A percentile compares a stretch with the other conserved stretches of the same genome.
These are phyloP conservation scores for Eurosta solidaginis DNA, from an alignment of 1,140 invertebrate species.

Conservation along the genomic window DNA sequence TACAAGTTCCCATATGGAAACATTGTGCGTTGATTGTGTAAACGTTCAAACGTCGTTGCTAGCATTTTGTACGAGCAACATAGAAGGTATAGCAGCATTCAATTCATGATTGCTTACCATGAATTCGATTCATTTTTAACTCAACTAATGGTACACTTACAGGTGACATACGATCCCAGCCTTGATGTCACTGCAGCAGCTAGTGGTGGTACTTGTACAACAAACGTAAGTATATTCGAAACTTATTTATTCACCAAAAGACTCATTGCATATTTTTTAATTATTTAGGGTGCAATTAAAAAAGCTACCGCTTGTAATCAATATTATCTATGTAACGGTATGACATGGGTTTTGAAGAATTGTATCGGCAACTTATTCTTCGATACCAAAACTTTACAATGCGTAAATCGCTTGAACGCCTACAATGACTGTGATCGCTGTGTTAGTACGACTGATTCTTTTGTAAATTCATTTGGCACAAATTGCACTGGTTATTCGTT, in stretches of 20 bases:
- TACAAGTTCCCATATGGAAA: too few relatives aligned
- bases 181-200: not conserved
- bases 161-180: slow-evolving; percentile 40
- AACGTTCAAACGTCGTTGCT: too few relatives aligned
- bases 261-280: not conserved
- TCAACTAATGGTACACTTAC: too few relatives aligned
- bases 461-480: slow-evolving; percentile 41
- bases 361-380: slow-evolving; percentile 36
- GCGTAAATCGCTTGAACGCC: slow-evolving; percentile 38
- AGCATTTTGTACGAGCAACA: too few relatives aligned
- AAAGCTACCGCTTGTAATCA: slow-evolving; percentile 38
- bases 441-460: slow-evolving; percentile 34
- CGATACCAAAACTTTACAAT: slow-evolving; percentile 35
- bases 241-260: not conserved
- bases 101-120: too few relatives aligned
- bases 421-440: slow-evolving; percentile 45
- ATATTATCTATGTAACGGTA: slow-evolving; percentile 39
- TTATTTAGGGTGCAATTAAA: not conserved
- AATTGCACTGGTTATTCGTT: slow-evolving; percentile 39
- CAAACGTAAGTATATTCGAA: not conserved
- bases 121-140: too few relatives aligned
- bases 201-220: slow-evolving; percentile 28
- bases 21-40: too few relatives aligned
- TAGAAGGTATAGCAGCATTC: too few relatives aligned
- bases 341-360: not conserved